These are phyloP conservation scores for Diplogasteroides magnus DNA, from an alignment of 1,140 invertebrate species.

Conservation along the genomic window DNA sequence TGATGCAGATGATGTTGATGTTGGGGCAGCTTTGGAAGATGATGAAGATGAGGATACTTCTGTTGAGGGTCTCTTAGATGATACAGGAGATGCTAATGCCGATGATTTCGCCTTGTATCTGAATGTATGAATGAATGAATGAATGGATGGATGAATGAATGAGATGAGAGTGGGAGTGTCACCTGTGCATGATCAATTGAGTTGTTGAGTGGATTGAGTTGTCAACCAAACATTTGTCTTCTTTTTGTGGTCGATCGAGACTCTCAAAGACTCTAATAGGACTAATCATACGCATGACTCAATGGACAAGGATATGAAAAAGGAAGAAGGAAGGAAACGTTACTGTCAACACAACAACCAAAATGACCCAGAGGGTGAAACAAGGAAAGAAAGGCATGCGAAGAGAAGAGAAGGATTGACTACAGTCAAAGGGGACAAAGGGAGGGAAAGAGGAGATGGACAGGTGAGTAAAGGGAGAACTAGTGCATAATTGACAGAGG, in stretches of 20 bases:
- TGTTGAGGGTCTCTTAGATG: background rate
- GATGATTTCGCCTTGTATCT: background rate
- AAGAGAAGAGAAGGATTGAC: background rate
- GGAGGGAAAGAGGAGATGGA: conserved; percentile 8
- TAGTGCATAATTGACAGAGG: no score
- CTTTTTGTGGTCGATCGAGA: no score
- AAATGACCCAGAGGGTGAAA: background rate
- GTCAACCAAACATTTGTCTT: no score
- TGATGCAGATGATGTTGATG: background rate
- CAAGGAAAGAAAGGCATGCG: background rate
- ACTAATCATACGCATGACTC: no score
- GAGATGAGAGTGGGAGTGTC: no score
- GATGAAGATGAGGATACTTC: no score
- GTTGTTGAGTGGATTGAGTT: no score
- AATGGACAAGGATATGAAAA: background rate
- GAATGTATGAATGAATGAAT: background rate
- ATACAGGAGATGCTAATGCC: background rate
- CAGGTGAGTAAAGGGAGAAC: background rate
- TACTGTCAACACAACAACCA: no score
- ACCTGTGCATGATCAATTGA: no score
- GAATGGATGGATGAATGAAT: background rate
- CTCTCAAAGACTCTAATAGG: no score
- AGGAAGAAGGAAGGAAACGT: background rate
- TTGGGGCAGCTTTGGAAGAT: background rate
- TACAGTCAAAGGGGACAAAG: background rate